Conservation (phyloP, 2,888 invertebrate species). For the Notodonta ziczac region DNA sequence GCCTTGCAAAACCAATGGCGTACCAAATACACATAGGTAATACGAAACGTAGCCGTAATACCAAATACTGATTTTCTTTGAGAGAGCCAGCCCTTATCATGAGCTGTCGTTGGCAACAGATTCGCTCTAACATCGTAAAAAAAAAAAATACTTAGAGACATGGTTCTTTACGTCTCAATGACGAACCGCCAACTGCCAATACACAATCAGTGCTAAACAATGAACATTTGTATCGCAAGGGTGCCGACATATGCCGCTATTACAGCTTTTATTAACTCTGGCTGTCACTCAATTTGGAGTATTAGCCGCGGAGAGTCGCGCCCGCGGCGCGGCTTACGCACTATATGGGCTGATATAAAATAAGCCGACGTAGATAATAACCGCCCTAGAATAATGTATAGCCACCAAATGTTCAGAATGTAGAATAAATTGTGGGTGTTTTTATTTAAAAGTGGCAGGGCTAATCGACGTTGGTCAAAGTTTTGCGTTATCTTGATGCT, state of each 20-base stretch:
- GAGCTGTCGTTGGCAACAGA: too few species aligned
- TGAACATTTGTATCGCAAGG: conserved; percentile 47
- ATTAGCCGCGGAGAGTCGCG: conserved; percentile 64
- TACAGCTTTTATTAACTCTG: conserved; percentile 78
- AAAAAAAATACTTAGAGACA: not conserved
- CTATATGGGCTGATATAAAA: conserved; percentile 49
- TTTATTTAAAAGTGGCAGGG: too few species aligned
- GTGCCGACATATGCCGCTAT: conserved; percentile 76
- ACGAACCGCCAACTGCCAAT: conserved; percentile 8
- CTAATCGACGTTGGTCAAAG: too few species aligned
- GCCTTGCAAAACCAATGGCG: too few species aligned
- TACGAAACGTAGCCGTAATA: too few species aligned
- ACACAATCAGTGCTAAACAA: conserved; percentile 43
- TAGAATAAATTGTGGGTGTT: not conserved
- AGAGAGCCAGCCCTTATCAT: too few species aligned
- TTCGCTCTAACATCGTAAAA: too few species aligned
- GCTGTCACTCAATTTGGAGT: conserved; percentile 79
- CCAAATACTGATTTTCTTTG: too few species aligned
- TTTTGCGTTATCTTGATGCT: too few species aligned
- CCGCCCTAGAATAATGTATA: not conserved
- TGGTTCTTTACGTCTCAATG: not conserved
- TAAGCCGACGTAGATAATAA: not conserved
- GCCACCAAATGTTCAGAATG: not conserved
- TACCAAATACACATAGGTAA: too few species aligned
- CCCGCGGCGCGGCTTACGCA: conserved; percentile 49